These are phyloP conservation scores for Ormyrus nitidulus DNA, from an alignment of 2,888 invertebrate genomes.

Conservation along the genomic window DNA sequence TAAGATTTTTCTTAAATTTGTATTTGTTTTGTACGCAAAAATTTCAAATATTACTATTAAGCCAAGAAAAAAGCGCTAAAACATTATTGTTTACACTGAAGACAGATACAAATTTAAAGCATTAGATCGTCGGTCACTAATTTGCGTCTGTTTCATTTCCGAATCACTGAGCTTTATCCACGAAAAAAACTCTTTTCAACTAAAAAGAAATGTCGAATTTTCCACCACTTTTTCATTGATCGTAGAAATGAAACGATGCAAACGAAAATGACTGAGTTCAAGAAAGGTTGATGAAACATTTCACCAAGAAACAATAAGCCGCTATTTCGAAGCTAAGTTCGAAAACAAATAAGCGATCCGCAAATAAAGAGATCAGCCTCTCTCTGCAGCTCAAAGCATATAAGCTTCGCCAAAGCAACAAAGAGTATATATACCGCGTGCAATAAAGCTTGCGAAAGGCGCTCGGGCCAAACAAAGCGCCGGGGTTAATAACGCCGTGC, in stretches of 20 bases:
- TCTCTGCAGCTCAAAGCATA: not conserved
- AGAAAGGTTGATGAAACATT: too few relatives aligned
- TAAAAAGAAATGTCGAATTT: not conserved
- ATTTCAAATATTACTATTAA: not conserved
- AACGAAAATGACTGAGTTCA: too few relatives aligned
- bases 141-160: slow-evolving; percentile 23
- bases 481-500: not conserved
- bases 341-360: too few relatives aligned
- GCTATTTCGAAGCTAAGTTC: too few relatives aligned
- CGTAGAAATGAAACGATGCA: too few relatives aligned
- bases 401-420: slow-evolving; percentile 3
- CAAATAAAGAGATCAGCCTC: too few relatives aligned
- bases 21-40: not conserved
- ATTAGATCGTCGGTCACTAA: slow-evolving; percentile 3
- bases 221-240: not conserved
- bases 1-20: slow-evolving; percentile 23
- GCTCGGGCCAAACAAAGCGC: not conserved
- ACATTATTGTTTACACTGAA: not conserved
- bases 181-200: too few relatives aligned
- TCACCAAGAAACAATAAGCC: too few relatives aligned
- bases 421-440: not conserved
- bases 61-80: not conserved
- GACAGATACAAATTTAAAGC: slow-evolving; percentile 22
- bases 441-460: not conserved
- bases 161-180: too few relatives aligned